These are phyloP conservation scores for Spatula clypeata DNA, from an alignment of 2,797 vertebrate genomes.

Conservation along the genomic window DNA sequence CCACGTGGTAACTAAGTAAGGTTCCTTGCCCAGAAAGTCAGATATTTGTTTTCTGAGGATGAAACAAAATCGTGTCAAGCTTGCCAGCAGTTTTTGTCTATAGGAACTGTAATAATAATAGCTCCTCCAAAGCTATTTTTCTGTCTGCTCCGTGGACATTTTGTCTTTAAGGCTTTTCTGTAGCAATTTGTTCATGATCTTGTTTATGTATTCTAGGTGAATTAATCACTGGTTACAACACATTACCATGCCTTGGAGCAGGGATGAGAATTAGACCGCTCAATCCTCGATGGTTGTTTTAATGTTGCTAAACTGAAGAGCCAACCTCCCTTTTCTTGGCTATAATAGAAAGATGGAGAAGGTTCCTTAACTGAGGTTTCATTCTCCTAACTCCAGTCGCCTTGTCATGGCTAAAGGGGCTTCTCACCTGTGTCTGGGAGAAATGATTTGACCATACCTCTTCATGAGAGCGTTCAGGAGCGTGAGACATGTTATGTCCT, in stretches of 20 bases:
- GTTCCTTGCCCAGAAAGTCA: background rate
- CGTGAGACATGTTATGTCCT: background rate
- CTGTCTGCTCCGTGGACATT: background rate
- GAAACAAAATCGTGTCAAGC: background rate
- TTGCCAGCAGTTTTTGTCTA: background rate
- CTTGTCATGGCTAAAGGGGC: background rate
- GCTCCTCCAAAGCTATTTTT: background rate
- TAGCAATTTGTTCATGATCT: background rate
- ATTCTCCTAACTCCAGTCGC: background rate
- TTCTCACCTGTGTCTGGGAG: background rate
- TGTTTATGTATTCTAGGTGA: background rate
- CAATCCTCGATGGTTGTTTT: background rate
- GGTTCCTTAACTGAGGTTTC: background rate
- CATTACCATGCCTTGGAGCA: background rate
- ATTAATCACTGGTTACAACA: background rate
- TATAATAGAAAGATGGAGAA: background rate
- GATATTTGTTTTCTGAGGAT: background rate
- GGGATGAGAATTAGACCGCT: background rate
- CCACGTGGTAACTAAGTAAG: background rate
- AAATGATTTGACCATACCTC: background rate
- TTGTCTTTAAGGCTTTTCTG: background rate
- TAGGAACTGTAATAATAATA: background rate
- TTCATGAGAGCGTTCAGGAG: background rate
- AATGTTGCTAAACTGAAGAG: background rate
- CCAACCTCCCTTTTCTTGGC: background rate